Base-by-base conservation (phyloP, 2,888 invertebrate genomes). In the Argyra leucocephala region DNA sequence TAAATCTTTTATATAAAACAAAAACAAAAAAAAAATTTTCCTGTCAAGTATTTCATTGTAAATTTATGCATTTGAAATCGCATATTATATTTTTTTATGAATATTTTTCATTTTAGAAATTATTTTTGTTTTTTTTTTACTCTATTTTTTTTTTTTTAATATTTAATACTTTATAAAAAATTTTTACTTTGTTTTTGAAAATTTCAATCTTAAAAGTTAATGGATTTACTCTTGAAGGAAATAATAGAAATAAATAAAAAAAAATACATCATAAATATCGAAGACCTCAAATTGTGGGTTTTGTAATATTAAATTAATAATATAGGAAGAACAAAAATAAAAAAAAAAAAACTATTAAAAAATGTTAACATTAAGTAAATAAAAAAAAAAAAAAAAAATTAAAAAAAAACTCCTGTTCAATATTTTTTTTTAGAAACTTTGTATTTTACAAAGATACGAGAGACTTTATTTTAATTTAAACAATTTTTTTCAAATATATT, bases 241-340 rank as follows among this genome's bases (percentile, higher is more conserved):
- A 10, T 18, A 48, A 15, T 12, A 31, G 10, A 31, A 31, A 48
- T 48, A 15, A 48, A 48, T 48, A 5, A 48, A 48, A 48, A 6
- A 48, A 48, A 37, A 37, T 37, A 37, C 12, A n/a, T 48, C 48
- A 18, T 48, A 48, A 48, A 48, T 12, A 15, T 18, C n/a, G 2
- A 48, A 48, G 48, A 48, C 48, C 48, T 48, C 48, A 48, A 48
- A 48, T 48, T 48, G 48, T 18, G 48, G 48, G 48, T 48, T 48
- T 48, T 48, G 12, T 48, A 48, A 48, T 48, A 48, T 18, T 48
- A 48, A n/a, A 48, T 48, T 48, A 48, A 48, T n/a, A n/a, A 48
- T 18, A 48, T 48, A 48, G 15, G 37, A 37, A 37, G 48, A 48
- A 48, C 48, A 48, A 48, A 48, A 37, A 37, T 12, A 37, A 37